Conservation (phyloP, 2,888 invertebrate genomes). For the Subacronicta megacephala region DNA sequence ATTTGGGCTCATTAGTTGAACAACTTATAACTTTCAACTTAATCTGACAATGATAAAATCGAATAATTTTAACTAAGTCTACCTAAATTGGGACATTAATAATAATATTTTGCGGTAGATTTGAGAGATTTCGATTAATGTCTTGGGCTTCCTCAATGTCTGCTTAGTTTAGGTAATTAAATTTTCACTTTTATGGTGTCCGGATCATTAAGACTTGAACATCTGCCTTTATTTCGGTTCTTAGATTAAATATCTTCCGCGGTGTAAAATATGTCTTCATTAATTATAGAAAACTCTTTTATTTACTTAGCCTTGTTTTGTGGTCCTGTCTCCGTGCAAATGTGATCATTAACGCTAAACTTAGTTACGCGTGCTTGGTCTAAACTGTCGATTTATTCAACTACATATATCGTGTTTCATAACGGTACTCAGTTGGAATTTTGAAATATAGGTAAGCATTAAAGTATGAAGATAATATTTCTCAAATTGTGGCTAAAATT, state of each 20-base stretch:
- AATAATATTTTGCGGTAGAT: constrained; percentile 19
- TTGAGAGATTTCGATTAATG: constrained; percentile 19
- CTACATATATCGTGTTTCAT: constrained; percentile 7
- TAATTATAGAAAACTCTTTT: constrained; percentile 5
- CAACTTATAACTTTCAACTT: constrained; percentile 25
- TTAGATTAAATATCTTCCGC: constrained; percentile 6
- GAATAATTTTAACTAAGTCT: constrained; percentile 15
- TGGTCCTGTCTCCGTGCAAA: constrained; percentile 14
- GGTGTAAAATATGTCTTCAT: constrained; percentile 35
- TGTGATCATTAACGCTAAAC: constrained; percentile 2
- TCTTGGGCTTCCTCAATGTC: constrained; percentile 37
- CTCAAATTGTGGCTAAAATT: constrained; percentile 9
- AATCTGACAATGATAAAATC: constrained; percentile 27
- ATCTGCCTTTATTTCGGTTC: constrained; percentile 4
- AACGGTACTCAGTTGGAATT: neutral
- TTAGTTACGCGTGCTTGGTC: neutral
- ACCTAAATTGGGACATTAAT: constrained; percentile 10
- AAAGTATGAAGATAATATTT: neutral
- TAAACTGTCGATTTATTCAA: constrained; percentile 10
- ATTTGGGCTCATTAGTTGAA: constrained; percentile 43
- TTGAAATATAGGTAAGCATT: too few species aligned
- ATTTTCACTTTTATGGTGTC: constrained; percentile 17
- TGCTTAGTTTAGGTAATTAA: constrained; percentile 18
- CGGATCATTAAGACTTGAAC: constrained; percentile 14
- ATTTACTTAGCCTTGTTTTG: constrained; percentile 18